phyloP scores from a whole-genome alignment of 2,888 invertebrate species.

The Odontothrips loti region DNA sequence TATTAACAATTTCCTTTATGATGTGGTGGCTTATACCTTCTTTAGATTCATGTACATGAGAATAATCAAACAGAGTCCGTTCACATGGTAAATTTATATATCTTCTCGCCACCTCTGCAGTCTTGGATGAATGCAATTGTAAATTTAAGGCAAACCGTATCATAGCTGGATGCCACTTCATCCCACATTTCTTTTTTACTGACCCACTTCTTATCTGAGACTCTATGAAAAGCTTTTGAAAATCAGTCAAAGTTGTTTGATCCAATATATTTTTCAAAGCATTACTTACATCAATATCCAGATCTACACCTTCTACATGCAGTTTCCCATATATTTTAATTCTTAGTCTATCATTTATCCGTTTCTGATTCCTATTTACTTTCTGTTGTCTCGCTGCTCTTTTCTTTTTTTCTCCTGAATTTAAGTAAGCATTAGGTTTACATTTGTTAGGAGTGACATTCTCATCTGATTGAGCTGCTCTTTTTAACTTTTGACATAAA shows the following conservation, averaged over 20 bases:
- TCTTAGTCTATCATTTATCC: background rate
- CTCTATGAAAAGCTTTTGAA: background rate
- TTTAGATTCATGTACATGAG: background rate
- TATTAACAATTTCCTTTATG: background rate
- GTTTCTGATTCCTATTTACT: background rate
- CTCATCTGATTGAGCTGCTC: background rate
- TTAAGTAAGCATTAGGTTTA: background rate
- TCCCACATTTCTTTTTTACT: conserved; percentile 15
- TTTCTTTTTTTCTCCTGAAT: background rate
- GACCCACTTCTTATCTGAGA: conserved; percentile 34
- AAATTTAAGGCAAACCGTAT: conserved; percentile 27
- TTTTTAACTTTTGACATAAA: background rate
- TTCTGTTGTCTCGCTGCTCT: background rate
- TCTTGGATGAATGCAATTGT: background rate
- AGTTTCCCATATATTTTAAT: background rate
- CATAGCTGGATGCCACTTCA: conserved; percentile 30
- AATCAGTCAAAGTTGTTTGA: background rate
- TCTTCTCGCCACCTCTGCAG: background rate
- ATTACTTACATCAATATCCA: background rate
- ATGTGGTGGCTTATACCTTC: background rate
- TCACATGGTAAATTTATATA: background rate
- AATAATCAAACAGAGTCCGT: background rate
- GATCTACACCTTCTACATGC: background rate
- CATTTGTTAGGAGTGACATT: background rate
- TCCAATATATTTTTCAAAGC: background rate